Conservation (phyloP, 1,140 invertebrate species). For the Teleogryllus occipitalis region DNA sequence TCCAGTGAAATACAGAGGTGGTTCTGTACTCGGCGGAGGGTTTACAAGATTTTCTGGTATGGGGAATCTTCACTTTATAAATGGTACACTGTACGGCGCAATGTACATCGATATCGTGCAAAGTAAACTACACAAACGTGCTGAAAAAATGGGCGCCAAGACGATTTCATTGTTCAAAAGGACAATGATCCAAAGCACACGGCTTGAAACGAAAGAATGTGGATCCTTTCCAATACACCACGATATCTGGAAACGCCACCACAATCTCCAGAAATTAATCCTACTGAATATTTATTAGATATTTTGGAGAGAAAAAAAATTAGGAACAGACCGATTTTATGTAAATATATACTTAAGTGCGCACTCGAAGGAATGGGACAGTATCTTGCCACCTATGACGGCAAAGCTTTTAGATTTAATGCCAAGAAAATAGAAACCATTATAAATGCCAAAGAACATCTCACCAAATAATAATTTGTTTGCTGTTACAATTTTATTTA, state of each 20-base stretch:
- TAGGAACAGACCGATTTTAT: constrained; percentile 18
- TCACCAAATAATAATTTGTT: constrained; percentile 28
- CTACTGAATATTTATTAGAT: constrained; percentile 33
- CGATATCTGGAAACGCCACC: constrained; percentile 29
- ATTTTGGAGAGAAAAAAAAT: constrained; percentile 28
- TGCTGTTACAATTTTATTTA: no score
- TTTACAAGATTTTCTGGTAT: constrained; percentile 30
- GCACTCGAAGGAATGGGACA: constrained; percentile 24
- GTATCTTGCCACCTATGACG: constrained; percentile 24
- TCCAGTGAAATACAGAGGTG: constrained; percentile 30
- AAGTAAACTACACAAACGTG: constrained; percentile 29
- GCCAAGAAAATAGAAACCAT: no score
- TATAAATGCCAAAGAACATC: constrained; percentile 26
- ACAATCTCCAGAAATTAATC: constrained; percentile 35
- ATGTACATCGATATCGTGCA: constrained; percentile 25
- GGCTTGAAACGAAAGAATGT: constrained; percentile 25
- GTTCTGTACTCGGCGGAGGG: constrained; percentile 30
- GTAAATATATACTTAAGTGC: constrained; percentile 21
- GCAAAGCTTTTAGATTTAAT: constrained; percentile 27
- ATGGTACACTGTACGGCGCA: constrained; percentile 31
- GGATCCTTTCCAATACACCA: constrained; percentile 27
- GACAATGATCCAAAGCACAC: constrained; percentile 35
- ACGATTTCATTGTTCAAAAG: constrained; percentile 28
- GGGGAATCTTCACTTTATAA: constrained; percentile 30
- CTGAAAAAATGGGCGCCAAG: constrained; percentile 17